Percentiles rank a stretch among this genome's conserved stretches.
These are phyloP conservation scores for Corythornis vintsioides DNA, from an alignment of 2,113 vertebrate genomes.

Conservation along the genomic window DNA sequence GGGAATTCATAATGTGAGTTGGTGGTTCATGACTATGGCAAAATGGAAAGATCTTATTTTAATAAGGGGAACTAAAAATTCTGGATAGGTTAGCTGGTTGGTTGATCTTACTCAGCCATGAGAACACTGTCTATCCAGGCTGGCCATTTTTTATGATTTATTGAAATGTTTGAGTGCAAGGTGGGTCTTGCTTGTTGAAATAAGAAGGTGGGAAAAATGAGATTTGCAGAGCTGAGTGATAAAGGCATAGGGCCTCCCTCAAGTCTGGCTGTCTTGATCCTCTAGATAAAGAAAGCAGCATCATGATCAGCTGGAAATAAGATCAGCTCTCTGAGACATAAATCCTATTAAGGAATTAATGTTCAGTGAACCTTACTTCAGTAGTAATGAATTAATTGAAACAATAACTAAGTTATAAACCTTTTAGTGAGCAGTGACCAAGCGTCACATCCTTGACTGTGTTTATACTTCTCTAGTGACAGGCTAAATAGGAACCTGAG, in stretches of 20 bases:
- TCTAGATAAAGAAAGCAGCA: neutral
- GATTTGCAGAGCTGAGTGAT: neutral
- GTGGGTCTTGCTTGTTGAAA: neutral
- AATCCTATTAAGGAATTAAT: slow-evolving; percentile 36
- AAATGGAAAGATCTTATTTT: neutral
- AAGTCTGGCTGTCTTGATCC: neutral
- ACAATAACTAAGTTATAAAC: slow-evolving; percentile 18
- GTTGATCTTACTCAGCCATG: neutral
- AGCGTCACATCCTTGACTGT: neutral
- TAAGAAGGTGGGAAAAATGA: neutral
- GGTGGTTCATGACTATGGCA: neutral
- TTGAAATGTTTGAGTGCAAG: neutral
- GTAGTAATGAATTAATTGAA: slow-evolving; percentile 39
- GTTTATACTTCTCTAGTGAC: neutral
- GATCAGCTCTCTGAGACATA: neutral
- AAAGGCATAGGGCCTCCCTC: neutral
- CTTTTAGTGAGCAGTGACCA: neutral
- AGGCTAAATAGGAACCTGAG: neutral
- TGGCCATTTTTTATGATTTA: neutral
- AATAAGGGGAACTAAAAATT: slow-evolving; percentile 23
- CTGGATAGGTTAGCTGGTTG: neutral
- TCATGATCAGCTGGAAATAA: neutral
- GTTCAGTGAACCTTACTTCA: slow-evolving; percentile 4
- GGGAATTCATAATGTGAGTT: slow-evolving; percentile 2
- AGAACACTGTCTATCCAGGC: neutral